Evolutionary conservation across 2,797 vertebrate genomes (phyloP).

Genomic region (Spatula versicolor): DNA sequence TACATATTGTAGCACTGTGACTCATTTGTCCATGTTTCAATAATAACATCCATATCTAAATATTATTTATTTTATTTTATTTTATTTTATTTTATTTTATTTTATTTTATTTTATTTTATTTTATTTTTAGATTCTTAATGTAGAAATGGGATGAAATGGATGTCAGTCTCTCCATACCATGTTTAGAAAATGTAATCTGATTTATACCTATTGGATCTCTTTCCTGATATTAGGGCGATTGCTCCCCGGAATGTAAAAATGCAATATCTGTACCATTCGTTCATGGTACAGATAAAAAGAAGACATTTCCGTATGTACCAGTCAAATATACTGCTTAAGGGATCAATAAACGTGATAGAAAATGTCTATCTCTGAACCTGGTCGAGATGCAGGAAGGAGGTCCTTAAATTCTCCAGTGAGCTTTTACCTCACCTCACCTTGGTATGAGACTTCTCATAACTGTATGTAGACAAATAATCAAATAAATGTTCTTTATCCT

Average conservation of each 20-base stretch:
- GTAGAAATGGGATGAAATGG: neutral
- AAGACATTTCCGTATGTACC: accelerated
- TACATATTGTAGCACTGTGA: neutral
- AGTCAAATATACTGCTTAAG: neutral
- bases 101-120: no score
- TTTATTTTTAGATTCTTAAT: neutral
- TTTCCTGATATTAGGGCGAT: neutral
- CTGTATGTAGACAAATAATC: neutral
- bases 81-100: no score
- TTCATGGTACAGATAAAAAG: neutral
- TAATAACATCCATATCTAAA: neutral
- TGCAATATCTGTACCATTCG: no score
- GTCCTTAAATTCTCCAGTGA: neutral
- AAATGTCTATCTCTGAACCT: neutral
- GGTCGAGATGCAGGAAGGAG: neutral
- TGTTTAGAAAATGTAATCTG: neutral
- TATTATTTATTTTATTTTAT: no score
- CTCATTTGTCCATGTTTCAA: neutral
- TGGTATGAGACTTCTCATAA: neutral
- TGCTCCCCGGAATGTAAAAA: neutral
- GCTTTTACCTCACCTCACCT: no score
- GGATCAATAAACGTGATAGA: neutral
- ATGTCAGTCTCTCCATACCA: neutral
- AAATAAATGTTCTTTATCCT: neutral
- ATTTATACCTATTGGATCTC: neutral